Percentiles rank a stretch among this genome's conserved stretches.
phyloP scores from a whole-genome alignment of 2,888 invertebrate genomes.

The Scaptomyza parva region DNA sequence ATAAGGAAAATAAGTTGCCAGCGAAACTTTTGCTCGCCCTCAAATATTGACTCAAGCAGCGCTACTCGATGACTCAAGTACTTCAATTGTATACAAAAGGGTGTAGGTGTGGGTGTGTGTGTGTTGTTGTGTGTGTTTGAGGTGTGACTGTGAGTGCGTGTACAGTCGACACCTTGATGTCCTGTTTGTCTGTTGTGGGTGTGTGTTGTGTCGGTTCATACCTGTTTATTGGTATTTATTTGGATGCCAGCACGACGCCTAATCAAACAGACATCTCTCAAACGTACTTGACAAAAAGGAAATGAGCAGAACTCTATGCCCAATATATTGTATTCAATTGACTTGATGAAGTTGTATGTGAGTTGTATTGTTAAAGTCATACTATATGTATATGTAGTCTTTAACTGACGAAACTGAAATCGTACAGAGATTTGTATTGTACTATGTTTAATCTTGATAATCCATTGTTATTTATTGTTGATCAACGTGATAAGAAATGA shows the following conservation, averaged over 20 bases:
- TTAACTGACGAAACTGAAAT: background rate
- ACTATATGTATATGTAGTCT: background rate
- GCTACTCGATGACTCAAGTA: slow-evolving; percentile 60
- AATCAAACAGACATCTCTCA: slow-evolving; percentile 66
- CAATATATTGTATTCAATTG: slow-evolving; percentile 17
- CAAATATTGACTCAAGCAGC: slow-evolving; percentile 68
- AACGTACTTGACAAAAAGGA: slow-evolving; percentile 26
- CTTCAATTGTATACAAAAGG: slow-evolving; percentile 28
- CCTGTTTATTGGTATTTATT: slow-evolving; percentile 77
- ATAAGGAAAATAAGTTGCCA: slow-evolving; percentile 55
- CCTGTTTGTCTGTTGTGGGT: slow-evolving; percentile 20
- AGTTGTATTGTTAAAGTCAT: no score
- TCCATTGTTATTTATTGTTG: slow-evolving; percentile 4
- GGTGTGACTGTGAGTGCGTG: no score
- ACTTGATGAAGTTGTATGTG: background rate
- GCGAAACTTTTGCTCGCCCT: slow-evolving; percentile 60
- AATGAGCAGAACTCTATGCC: slow-evolving; percentile 12
- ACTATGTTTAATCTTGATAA: background rate
- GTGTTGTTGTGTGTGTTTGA: slow-evolving; percentile 24
- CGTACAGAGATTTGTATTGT: background rate
- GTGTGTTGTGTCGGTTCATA: slow-evolving; percentile 16
- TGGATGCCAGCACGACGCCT: slow-evolving; percentile 70
- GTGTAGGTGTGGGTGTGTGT: slow-evolving; percentile 24
- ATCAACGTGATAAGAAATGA: slow-evolving; percentile 5
- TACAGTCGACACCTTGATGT: slow-evolving; percentile 76